Evolutionary conservation across 1,140 invertebrate species (phyloP).

Genomic region (Pemphigus obesinymphae): DNA sequence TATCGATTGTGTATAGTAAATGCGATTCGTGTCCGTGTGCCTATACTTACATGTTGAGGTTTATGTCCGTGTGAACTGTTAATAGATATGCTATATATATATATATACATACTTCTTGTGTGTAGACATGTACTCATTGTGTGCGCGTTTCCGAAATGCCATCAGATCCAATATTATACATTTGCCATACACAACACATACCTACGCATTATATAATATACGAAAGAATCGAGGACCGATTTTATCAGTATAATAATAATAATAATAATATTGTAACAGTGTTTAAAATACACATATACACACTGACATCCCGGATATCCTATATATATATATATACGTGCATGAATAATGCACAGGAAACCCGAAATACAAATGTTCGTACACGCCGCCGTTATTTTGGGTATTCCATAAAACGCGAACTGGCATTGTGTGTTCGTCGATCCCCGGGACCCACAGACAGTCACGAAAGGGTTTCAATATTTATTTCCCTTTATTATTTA

Average conservation of each 20-base stretch:
- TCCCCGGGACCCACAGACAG: constrained; percentile 30
- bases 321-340: neutral
- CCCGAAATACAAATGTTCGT: constrained; percentile 15
- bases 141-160: neutral
- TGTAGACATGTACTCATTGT: neutral
- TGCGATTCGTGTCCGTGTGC: too few species aligned
- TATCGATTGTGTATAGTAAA: too few species aligned
- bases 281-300: neutral
- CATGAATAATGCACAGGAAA: constrained; percentile 39
- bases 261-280: neutral
- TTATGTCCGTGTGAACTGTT: too few species aligned
- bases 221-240: neutral
- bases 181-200: neutral
- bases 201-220: neutral
- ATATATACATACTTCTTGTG: too few species aligned
- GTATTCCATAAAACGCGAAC: constrained; percentile 20
- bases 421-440: constrained; percentile 16
- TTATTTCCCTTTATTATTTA: constrained; percentile 41
- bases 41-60: too few species aligned
- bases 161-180: neutral
- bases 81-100: too few species aligned
- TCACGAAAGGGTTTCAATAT: constrained; percentile 40
- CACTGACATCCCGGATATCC: constrained; percentile 27
- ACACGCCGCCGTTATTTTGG: constrained; percentile 10
- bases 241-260: neutral